A percentile compares a stretch with the other conserved stretches of the same genome.
phyloP scores from a whole-genome alignment of 2,797 vertebrate species.

The Falco novaeseelandiae region DNA sequence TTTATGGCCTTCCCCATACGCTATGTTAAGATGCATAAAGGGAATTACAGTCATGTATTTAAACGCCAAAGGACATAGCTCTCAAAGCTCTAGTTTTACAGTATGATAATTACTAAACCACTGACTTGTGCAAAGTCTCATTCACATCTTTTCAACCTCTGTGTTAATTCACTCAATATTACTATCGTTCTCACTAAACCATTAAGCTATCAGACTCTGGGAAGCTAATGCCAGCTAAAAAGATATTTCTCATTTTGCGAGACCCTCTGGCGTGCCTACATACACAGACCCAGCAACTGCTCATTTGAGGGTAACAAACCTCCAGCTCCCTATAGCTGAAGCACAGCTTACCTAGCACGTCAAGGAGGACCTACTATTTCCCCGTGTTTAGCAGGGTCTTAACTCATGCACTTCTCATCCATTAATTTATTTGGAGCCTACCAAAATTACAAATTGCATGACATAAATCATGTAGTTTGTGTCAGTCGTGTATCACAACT shows the following conservation, averaged over 20 bases:
- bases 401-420: background rate
- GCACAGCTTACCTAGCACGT: background rate
- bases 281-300: background rate
- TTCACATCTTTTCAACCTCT: background rate
- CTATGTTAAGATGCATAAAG: background rate
- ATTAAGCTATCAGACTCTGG: background rate
- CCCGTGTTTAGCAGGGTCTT: background rate
- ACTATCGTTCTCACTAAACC: background rate
- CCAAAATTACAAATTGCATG: background rate
- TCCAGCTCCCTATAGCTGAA: background rate
- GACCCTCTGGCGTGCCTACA: background rate
- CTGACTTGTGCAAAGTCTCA: background rate
- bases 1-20: background rate
- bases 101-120: background rate
- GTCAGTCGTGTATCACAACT: background rate
- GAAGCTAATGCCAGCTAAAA: background rate
- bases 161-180: background rate
- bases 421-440: background rate
- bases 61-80: background rate
- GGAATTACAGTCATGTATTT: background rate
- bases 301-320: background rate
- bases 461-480: background rate
- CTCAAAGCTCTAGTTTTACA: background rate
- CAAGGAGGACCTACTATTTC: background rate
- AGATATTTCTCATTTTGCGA: background rate